Evolutionary conservation across 2,113 vertebrate genomes (phyloP), one percentile per base, ranked within the genome.

Genomic region (Machaerirhynchus nigripectus): DNA sequence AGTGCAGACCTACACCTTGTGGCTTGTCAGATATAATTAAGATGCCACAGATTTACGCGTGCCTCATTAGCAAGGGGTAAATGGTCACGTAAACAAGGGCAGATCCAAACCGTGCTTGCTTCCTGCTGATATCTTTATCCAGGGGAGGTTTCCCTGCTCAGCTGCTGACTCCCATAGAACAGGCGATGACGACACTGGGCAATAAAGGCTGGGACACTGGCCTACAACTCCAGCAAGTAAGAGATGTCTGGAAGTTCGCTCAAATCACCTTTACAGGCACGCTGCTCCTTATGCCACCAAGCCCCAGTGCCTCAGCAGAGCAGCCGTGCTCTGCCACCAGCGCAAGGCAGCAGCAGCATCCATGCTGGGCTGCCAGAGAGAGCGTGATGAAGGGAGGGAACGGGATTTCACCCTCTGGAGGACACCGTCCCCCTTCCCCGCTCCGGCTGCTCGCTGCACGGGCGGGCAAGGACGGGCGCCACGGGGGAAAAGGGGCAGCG

Each of bases 221-320:
- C 79, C 75, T 55, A 7, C 67, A 56, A 24, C 63, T 85, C 87
- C 75, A 31, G 67, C 35, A 18, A 30, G 24, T 5, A 3, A 59
- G 47, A 59, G 30, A 59, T 44, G 19, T 2, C 52, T 61, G 74
- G 15, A 26, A 68, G 50, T 80, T 69, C 13, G 3, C 68, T 65
- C 13, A 10, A 9, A 70, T 57, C 87, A 42, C 92, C 84, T 69
- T 33, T 63, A 7, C 50, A 30, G 24, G 7, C 63, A 24, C 28
- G 7, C 10, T 50, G 12, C 42, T 35, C 71, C 79, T 11, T 0
- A 2, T 0, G 26, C 42, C 70, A 39, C 2, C 3, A 10, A 67
- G 75, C 4, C 53, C 81, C 73, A 31, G 28, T 0, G 71, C 6
- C 63, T 28, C 55, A 68, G 61, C 30, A 7, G 9, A 42, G 31